Conservation (phyloP, 30 jellyfish, hydroid and myxozoan species). For the Nemopilema nomurai region DNA sequence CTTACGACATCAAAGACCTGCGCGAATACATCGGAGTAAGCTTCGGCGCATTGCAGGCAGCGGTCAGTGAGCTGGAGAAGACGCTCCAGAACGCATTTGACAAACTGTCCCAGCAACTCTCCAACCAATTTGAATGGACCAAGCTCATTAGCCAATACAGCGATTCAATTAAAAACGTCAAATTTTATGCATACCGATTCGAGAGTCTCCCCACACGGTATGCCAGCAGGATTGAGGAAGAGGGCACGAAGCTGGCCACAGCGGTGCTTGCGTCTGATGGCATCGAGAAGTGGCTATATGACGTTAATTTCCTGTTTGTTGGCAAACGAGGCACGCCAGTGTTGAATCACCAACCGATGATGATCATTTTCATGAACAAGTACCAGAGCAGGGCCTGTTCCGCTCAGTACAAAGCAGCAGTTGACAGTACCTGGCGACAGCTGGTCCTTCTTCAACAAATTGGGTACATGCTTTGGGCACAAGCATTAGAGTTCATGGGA, state of each 20-base stretch:
- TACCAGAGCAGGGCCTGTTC: slow-evolving; percentile 13
- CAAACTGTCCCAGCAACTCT: neutral
- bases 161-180: slow-evolving; percentile 8
- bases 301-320: slow-evolving; percentile 26
- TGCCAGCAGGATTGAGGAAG: neutral
- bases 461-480: slow-evolving; percentile 58
- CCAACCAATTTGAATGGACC: slow-evolving; percentile 29
- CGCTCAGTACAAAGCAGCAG: slow-evolving; percentile 38
- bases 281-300: slow-evolving; percentile 51
- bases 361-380: slow-evolving; percentile 26
- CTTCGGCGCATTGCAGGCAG: slow-evolving; percentile 36
- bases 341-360: slow-evolving; percentile 34
- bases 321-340: slow-evolving; percentile 28
- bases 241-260: slow-evolving; percentile 34
- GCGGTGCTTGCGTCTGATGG: slow-evolving; percentile 29
- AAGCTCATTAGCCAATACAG: slow-evolving; percentile 36
- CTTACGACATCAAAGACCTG: slow-evolving; percentile 43
- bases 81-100: slow-evolving; percentile 11
- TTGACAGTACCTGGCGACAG: slow-evolving; percentile 43
- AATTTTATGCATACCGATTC: slow-evolving; percentile 28
- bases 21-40: slow-evolving; percentile 30
- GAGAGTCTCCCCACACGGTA: slow-evolving; percentile 10
- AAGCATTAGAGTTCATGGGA: slow-evolving; percentile 41
- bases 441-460: slow-evolving; percentile 47
- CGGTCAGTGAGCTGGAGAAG: slow-evolving; percentile 24